These are phyloP conservation scores for Biston betularia DNA, from an alignment of 2,888 invertebrate species.

Conservation along the genomic window DNA sequence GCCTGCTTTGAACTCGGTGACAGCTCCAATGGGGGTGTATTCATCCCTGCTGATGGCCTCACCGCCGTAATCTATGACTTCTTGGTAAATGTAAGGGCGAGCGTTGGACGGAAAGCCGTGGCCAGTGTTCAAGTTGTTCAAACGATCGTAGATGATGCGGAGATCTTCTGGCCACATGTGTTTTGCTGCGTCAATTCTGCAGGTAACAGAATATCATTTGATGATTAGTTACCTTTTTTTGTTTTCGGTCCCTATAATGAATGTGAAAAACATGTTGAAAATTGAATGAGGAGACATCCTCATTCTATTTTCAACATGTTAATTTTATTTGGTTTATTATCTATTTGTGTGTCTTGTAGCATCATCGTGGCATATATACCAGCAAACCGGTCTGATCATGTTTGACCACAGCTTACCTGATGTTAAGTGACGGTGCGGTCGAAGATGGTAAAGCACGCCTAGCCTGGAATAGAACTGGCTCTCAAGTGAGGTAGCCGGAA, in stretches of 20 bases:
- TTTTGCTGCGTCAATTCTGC: conserved; percentile 91
- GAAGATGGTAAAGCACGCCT: no score
- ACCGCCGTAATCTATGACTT: conserved; percentile 90
- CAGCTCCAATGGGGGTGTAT: conserved; percentile 86
- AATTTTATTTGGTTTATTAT: no score
- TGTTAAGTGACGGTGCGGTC: no score
- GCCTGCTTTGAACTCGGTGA: conserved; percentile 88
- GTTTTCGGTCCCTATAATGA: background rate
- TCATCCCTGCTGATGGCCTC: conserved; percentile 82
- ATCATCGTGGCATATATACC: no score
- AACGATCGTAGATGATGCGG: conserved; percentile 86
- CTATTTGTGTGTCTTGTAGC: no score
- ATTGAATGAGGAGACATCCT: no score
- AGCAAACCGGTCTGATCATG: no score
- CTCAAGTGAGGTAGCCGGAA: no score
- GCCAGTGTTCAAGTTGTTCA: conserved; percentile 86
- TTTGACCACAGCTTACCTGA: no score
- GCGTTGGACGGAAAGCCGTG: conserved; percentile 88
- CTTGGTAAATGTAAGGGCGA: conserved; percentile 90
- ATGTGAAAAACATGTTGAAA: no score
- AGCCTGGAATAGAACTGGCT: no score
- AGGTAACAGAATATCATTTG: background rate
- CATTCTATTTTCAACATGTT: no score
- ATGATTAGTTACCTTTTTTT: background rate
- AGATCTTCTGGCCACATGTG: conserved; percentile 93